These are phyloP conservation scores for Allobates femoralis DNA, from an alignment of 2,797 vertebrate species.

Conservation along the genomic window DNA sequence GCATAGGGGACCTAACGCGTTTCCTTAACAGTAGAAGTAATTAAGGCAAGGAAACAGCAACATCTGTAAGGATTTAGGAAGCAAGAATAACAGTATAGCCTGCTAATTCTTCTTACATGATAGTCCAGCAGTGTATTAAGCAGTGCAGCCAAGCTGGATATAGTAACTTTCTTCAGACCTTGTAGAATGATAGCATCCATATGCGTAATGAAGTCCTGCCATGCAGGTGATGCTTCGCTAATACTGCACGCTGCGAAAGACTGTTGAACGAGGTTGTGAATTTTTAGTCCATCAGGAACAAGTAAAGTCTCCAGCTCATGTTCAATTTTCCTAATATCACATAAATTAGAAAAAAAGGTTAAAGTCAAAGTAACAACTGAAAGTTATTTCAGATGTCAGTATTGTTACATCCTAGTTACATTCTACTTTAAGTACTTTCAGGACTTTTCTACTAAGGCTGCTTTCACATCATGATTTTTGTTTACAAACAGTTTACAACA, in stretches of 20 bases:
- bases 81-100: background rate
- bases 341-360: background rate
- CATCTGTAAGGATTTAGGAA: background rate
- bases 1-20: no score
- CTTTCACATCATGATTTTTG: no score
- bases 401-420: background rate
- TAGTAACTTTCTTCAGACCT: conserved; percentile 54
- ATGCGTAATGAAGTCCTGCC: conserved; percentile 60
- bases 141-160: conserved; percentile 58
- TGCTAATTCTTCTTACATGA: conserved; percentile 35
- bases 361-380: background rate
- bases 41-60: background rate
- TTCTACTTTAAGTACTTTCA: no score
- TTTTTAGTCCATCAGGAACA: conserved; percentile 53
- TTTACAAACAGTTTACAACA: no score
- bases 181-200: conserved; percentile 59
- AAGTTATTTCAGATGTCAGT: background rate
- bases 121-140: conserved; percentile 57
- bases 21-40: background rate
- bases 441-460: no score
- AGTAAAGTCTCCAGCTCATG: conserved; percentile 33
- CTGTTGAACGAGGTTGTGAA: conserved; percentile 54
- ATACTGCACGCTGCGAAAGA: conserved; percentile 47
- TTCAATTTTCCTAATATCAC: conserved; percentile 48
- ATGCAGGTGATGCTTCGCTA: conserved; percentile 62